Evolutionary conservation across 1,140 invertebrate genomes (phyloP), one percentile per base, ranked within the genome.

Genomic region (Eufriesea mexicana): DNA sequence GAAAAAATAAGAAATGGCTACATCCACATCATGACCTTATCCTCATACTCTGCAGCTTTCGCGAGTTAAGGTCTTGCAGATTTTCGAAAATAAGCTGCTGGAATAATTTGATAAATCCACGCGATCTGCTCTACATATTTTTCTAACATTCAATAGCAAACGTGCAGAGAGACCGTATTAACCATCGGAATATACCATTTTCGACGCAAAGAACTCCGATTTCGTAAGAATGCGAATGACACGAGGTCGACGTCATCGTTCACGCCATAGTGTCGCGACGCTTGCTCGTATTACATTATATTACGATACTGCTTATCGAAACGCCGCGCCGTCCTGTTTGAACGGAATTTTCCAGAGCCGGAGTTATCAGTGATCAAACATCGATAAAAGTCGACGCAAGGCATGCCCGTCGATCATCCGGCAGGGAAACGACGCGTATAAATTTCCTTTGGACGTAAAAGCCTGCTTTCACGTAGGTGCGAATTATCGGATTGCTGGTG

Each of bases 341-440:
- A 79, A 35, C 75, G 81, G 77, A 87, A 90, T 89, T 89, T 85
- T 90, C 70, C 68, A 79, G 45, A 25, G 20, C 23, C 42, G 70
- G 23, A 64, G 71, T 88, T 90, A 90, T 89, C 88, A 89, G 20
- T 64, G 71, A 88, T 88, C 84, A 90, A 91, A 91, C 78, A 90
- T 45, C 70, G 86, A 90, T 89, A 87, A 89, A 68, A 54, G 25
- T 16, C 66, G 82, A 70, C 28, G 28, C 7, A 16, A n/a, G 59
- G 55, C 23, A n/a, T 62, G 51, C 14, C 59, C 47, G 35, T n/a
- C 47, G 47, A 23, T 79, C 84, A 79, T 59, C 25, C 62, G 23
- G 28, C 20, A 5, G 25, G 64, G 35, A 68, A 47, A 45, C 75
- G 79, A 42, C 49, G 20, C 18, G 61, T 12, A 59, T 62, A 28